Evolutionary conservation across 2,888 invertebrate species (phyloP), one percentile per base, ranked within the genome.

Genomic region (Eumacrocentrus americanus): DNA sequence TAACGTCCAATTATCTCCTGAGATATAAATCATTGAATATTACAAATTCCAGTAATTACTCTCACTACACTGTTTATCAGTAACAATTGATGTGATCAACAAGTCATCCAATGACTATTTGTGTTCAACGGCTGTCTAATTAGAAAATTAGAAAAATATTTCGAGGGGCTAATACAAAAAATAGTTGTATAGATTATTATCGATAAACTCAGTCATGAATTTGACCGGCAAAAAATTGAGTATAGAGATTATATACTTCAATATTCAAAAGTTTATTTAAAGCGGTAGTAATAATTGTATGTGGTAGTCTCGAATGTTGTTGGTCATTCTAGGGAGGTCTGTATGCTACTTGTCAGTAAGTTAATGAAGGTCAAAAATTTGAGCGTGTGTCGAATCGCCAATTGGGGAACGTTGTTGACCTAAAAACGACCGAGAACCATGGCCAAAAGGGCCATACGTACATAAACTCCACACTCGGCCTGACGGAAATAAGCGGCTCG

Each of bases 401-500:
- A 40, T 16, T 16, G 0, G 3, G 1, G 4, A 18, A 42, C 11
- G 3, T 11, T 11, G 3, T 42, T 16, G 14, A 14, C 7, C 57
- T 60, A 64, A 20, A 52, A 50, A 6, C 74, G 72, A 52, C 94
- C 94, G 11, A 95, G 85, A 1, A 97, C 91, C 88, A 95, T 92
- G 1, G 96, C 91, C 14, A 99, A 83, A 1, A 99, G 83, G 0
- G 99, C 98, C 99, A 99, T 99, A 53, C 99, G 87, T 14, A 99
- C 94, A 77, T 94, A 99, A 91, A 99, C 93, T 65, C 99, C 99
- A 77, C 94, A 93, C 80, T 98, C 96, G 0, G 96, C 97, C 83
- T 99, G 99, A 16, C 98, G 86, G 86, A 99, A 99, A 82, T 99
- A 99, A 0, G 98, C 98, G 0, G 99, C 98, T 51, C 99, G 85